Base-by-base conservation (phyloP, 1,140 invertebrate genomes). In the Eriocheir sinensis region DNA sequence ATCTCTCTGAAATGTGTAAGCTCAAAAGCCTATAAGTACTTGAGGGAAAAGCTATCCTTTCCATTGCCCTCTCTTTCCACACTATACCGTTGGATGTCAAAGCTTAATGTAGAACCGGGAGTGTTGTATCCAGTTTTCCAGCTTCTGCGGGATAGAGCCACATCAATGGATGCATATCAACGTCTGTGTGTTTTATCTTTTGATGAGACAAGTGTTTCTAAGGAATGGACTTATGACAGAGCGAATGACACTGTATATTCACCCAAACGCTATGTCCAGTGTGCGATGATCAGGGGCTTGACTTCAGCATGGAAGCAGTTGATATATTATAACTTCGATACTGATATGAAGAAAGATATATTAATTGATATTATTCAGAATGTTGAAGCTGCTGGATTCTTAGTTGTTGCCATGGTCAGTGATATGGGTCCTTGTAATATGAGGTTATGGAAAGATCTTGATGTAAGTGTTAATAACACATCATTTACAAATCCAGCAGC, bases 171-270 rank as follows among this genome's bases (percentile, higher is more conserved):
- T 83, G 81, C 34, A 32, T 32, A 83, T 83, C 32, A n/a, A n/a
- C n/a, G n/a, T n/a, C n/a, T n/a, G n/a, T n/a, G n/a, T n/a, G n/a
- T n/a, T n/a, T n/a, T n/a, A 32, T 83, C 81, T n/a, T 83, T 83
- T 83, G 81, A 83, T 12, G 81, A 83, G 34, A n/a, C 17, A 9
- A 21, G 81, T 32, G 6, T 83, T 83, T 83, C 15, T 32, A 15
- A 30, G 81, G 17, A 83, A 32, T 83, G 81, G 32, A n/a, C 81
- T 83, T 30, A 83, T 83, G 81, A 83, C 81, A 83, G 30, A 83
- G 81, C 81, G 34, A 83, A 32, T 83, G 81, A 83, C 81, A 83
- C 21, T 9, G 34, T 83, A 83, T 83, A 83, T 83, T 17, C 9
- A 32, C 81, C 81, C 34, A 9, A 83, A 17, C 21, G 34, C 21